phyloP scores from a whole-genome alignment of 2,113 vertebrate genomes.

The Cavia aperea region DNA sequence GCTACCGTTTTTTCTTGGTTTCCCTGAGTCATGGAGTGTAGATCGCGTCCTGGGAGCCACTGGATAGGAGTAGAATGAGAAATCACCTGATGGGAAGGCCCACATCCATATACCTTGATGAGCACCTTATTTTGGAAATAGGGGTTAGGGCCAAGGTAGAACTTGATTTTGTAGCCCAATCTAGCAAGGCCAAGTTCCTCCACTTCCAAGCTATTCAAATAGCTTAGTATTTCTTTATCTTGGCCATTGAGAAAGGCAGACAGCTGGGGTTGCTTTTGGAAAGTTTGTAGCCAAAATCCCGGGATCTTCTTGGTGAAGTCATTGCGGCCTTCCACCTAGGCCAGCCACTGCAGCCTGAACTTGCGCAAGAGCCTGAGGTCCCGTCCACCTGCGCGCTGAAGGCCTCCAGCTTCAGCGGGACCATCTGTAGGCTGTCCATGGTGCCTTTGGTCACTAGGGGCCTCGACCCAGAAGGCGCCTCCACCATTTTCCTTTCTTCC shows the following conservation, averaged over 20 bases:
- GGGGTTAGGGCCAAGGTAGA: no score
- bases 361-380: slow-evolving; percentile 83
- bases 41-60: slow-evolving; percentile 71
- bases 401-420: slow-evolving; percentile 85
- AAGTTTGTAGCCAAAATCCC: slow-evolving; percentile 88
- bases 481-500: slow-evolving; percentile 38
- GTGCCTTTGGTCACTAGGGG: slow-evolving; percentile 76
- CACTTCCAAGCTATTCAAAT: slow-evolving; percentile 88
- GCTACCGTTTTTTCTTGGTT: no score
- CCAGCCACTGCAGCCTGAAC: slow-evolving; percentile 80
- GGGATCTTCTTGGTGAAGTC: slow-evolving; percentile 85
- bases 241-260: slow-evolving; percentile 85
- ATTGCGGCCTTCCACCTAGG: slow-evolving; percentile 85
- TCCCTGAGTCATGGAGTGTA: slow-evolving; percentile 22
- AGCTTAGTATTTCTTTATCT: slow-evolving; percentile 88
- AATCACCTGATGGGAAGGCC: slow-evolving; percentile 69
- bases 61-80: slow-evolving; percentile 72
- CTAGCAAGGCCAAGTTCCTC: slow-evolving; percentile 87
- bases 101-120: slow-evolving; percentile 86
- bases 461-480: not conserved
- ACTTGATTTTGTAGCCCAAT: slow-evolving; percentile 66
- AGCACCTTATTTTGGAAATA: slow-evolving; percentile 71
- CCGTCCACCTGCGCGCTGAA: slow-evolving; percentile 85
- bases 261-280: slow-evolving; percentile 90
- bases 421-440: slow-evolving; percentile 82